Base-by-base conservation (phyloP, 1,140 invertebrate species). In the Druon quercuslanigerum region DNA sequence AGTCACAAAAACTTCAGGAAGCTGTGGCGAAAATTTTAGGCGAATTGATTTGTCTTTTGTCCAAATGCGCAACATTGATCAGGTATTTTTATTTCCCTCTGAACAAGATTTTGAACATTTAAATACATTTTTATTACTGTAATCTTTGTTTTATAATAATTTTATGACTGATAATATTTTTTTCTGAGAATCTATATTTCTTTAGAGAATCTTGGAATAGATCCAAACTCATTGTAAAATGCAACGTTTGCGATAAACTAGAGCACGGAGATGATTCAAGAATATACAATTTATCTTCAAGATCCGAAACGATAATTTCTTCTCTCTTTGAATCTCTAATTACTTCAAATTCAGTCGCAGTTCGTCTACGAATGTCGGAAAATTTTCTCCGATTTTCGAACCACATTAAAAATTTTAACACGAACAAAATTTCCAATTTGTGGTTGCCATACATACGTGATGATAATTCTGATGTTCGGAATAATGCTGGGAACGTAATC, bases 391-490 rank as follows among this genome's bases (percentile, higher is more conserved):
- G 81, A 33, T 83, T 91, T 72, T 91, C 91, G 1, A 92, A 90
- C 83, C 92, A 93, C 76, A 79, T 90, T 1, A 60, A 83, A 51
- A 83, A 77, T 51, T 92, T 93, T 76, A 90, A 91, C 77, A 83
- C 83, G 8, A 88, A 85, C 71, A 79, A 89, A 50, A 73, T 89
- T 19, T 79, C 87, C 1, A 87, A 83, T 57, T 73, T 87, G 17
- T 92, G 92, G 92, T 80, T 92, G 51, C 72, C 86, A 40, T 87
- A 88, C 20, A 81, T 91, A 20, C 79, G 84, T 46, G 91, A 93
- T 79, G 20, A 82, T 1, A 79, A 90, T 71, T 25, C 80, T 54
- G 76, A 84, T 74, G 83, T 92, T 8, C 83, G 92, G 52, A 84
- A 72, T 16, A 89, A 89, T 77, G 80, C 92, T 50, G 82, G 84